Conservation (phyloP, 2,113 vertebrate species). For the Caranx melampygus region DNA sequence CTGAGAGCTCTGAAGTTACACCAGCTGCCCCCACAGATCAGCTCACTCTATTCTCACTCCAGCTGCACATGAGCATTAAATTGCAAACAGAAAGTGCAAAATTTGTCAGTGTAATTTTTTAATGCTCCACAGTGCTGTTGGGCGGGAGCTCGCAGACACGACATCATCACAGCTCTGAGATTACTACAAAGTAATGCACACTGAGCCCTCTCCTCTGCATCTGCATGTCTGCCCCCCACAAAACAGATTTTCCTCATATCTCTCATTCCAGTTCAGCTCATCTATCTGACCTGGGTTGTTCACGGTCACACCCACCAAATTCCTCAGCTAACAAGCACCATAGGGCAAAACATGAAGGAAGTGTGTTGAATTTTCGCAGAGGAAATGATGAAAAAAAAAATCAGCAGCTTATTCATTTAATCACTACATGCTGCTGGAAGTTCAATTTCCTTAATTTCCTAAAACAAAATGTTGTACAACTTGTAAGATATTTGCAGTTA, state of each 20-base stretch:
- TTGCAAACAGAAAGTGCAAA: conserved; percentile 7
- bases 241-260: conserved; percentile 39
- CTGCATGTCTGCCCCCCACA: conserved; percentile 6
- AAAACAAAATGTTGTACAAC: conserved; percentile 21
- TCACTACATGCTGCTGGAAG: conserved; percentile 15
- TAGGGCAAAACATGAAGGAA: conserved; percentile 53
- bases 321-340: conserved; percentile 71
- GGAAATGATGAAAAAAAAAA: conserved; percentile 51
- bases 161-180: background rate
- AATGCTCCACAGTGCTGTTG: background rate
- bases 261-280: conserved; percentile 57
- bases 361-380: conserved; percentile 37
- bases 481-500: background rate
- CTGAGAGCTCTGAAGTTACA: conserved; percentile 60
- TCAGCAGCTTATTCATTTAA: conserved; percentile 44
- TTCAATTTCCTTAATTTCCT: conserved; percentile 9
- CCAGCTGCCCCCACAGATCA: conserved; percentile 61
- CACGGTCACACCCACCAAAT: conserved; percentile 54
- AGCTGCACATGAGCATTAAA: conserved; percentile 20
- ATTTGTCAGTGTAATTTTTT: background rate
- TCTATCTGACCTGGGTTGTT: conserved; percentile 57
- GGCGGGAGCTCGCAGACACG: background rate
- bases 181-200: background rate
- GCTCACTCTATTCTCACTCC: conserved; percentile 14
- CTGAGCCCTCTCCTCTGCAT: background rate